These are phyloP conservation scores for Hydraecia micacea DNA, from an alignment of 2,888 invertebrate species.

Conservation along the genomic window DNA sequence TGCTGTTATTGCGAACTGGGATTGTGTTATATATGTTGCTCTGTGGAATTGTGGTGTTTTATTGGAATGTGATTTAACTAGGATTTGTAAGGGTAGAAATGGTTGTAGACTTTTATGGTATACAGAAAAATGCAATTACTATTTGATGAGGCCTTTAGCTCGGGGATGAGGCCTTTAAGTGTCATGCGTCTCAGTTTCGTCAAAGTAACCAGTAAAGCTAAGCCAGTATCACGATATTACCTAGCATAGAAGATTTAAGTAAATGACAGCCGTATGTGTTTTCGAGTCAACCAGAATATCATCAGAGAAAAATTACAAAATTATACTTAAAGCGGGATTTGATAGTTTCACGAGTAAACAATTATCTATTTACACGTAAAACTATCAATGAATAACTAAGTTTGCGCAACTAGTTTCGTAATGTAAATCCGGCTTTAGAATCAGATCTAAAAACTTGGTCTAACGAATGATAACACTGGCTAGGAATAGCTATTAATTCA, in stretches of 20 bases:
- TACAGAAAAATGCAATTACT: no score
- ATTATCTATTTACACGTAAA: no score
- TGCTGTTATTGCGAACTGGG: constrained; percentile 5
- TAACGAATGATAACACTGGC: background rate
- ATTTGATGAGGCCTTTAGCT: background rate
- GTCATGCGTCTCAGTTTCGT: background rate
- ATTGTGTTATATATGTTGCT: constrained; percentile 5
- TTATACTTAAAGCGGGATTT: no score
- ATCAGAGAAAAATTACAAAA: background rate
- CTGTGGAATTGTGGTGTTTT: background rate
- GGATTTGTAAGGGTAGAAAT: background rate
- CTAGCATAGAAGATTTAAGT: background rate
- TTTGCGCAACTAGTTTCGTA: no score
- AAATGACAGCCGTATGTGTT: background rate
- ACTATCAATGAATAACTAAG: no score
- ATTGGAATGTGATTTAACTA: constrained; percentile 4
- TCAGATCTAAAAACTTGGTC: background rate
- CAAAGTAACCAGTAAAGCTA: background rate
- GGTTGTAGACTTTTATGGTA: background rate
- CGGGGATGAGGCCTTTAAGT: no score
- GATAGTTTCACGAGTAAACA: no score
- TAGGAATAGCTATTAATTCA: background rate
- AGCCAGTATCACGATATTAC: background rate
- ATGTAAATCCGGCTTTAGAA: no score
- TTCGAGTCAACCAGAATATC: background rate